A percentile compares a stretch with the other conserved stretches of the same genome.
These are phyloP conservation scores for Arremon aurantiirostris DNA, from an alignment of 2,797 vertebrate genomes.

Conservation along the genomic window DNA sequence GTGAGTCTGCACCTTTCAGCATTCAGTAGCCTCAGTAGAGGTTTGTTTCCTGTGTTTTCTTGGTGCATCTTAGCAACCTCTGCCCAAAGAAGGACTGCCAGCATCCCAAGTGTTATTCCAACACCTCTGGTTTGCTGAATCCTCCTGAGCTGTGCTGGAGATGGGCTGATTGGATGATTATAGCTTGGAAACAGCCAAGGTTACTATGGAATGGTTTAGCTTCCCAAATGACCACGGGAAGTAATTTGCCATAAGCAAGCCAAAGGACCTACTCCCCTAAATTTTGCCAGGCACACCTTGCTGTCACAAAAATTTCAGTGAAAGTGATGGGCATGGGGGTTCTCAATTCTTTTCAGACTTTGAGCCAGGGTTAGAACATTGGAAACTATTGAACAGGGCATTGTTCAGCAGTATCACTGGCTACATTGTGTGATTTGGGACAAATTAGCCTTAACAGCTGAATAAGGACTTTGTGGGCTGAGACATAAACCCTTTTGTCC, in stretches of 20 bases:
- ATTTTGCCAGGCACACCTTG: background rate
- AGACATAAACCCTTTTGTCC: slow-evolving; percentile 76
- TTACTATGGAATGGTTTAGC: background rate
- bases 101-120: background rate
- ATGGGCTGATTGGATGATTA: background rate
- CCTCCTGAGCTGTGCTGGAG: background rate
- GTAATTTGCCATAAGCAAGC: background rate
- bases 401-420: slow-evolving; percentile 72
- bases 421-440: slow-evolving; percentile 74
- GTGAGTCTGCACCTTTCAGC: background rate
- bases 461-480: slow-evolving; percentile 71
- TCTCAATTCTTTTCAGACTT: background rate
- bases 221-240: background rate
- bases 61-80: slow-evolving; percentile 33
- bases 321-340: background rate
- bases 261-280: background rate
- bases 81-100: background rate
- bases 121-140: slow-evolving; percentile 29
- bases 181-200: background rate
- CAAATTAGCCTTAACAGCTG: slow-evolving; percentile 76
- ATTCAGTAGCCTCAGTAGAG: background rate
- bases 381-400: slow-evolving; percentile 69
- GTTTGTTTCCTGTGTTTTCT: slow-evolving; percentile 10
- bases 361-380: slow-evolving; percentile 62
- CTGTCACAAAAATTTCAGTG: background rate